Evolutionary conservation across 1,140 invertebrate genomes (phyloP).

Genomic region (Planococcus citri): DNA sequence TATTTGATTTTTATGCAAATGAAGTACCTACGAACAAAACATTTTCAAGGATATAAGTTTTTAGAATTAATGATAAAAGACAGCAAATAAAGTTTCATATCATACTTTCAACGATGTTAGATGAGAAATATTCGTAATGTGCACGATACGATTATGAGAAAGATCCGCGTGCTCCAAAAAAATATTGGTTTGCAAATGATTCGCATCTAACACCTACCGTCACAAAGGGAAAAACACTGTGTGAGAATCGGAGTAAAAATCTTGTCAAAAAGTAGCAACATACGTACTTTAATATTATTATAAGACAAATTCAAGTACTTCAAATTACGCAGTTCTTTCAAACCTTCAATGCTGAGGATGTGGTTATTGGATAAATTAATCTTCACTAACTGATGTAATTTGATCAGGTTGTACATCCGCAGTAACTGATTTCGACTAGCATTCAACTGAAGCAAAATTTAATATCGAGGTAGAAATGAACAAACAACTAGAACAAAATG

Average conservation of each 20-base stretch:
- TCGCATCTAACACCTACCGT: not conserved
- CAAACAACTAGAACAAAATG: constrained; percentile 8
- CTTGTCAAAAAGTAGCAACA: not conserved
- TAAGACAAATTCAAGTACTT: constrained; percentile 58
- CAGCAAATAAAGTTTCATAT: not conserved
- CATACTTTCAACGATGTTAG: constrained; percentile 62
- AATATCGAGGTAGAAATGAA: constrained; percentile 25
- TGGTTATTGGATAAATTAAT: constrained; percentile 76
- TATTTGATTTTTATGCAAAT: constrained; percentile 75
- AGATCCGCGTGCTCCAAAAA: constrained; percentile 71
- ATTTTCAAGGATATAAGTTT: not conserved
- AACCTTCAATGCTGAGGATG: constrained; percentile 74
- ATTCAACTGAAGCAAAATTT: constrained; percentile 51
- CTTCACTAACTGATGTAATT: constrained; percentile 60
- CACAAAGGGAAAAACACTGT: not conserved
- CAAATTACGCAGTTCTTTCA: constrained; percentile 68
- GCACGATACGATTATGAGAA: constrained; percentile 75
- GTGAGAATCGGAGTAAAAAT: too few species aligned
- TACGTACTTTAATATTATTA: constrained; percentile 54
- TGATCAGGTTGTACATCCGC: constrained; percentile 72
- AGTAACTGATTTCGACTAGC: constrained; percentile 69
- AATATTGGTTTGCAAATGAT: constrained; percentile 61
- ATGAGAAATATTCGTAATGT: constrained; percentile 69
- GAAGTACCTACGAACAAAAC: constrained; percentile 54
- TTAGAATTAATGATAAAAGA: too few species aligned